Evolutionary conservation across 2,888 invertebrate species (phyloP), one percentile per base, ranked within the genome.

Genomic region (Drosophila lacicola): DNA sequence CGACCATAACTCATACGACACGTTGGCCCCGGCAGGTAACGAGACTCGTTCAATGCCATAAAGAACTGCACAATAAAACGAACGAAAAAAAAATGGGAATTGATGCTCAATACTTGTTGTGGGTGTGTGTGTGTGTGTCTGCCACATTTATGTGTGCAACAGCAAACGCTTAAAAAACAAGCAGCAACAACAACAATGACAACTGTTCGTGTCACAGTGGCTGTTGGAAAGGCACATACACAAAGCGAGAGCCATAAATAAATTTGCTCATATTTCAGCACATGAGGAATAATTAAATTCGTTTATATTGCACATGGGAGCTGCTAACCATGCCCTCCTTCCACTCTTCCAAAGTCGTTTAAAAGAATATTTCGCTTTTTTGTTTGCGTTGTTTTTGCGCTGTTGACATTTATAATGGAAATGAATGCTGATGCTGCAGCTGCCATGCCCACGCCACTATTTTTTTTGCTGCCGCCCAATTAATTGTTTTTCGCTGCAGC

Each of bases 211-310:
- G 75, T 75, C 75, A 61, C 57, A 61, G 50, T 68, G 57, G 34
- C 45, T 55, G 65, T 53, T 70, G 44, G 60, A 42, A 47, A 42
- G 63, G 77, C 67, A 58, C 64, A 25, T 37, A 25, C 49, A 56
- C n/a, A 10, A 33, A 55, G 25, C 74, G 57, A 51, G 49, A 64
- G 74, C 81, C 65, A 86, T 85, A 86, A 85, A 85, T 85, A 85
- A 86, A 82, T 82, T 84, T 82, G 60, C 72, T 75, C 86, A 84
- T 86, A 86, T 85, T 85, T 85, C 85, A 85, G 75, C 84, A 81
- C 82, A 82, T 86, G 87, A 79, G 82, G 81, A 82, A 86, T 86
- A 86, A 85, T 85, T 82, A 85, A 86, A 85, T 85, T 86, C 82
- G 81, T 75, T 80, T 67, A 80, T 80, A 67, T 77, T 63, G 77